Conservation (phyloP, 2,113 vertebrate species). For the Recurvirostra avosetta region DNA sequence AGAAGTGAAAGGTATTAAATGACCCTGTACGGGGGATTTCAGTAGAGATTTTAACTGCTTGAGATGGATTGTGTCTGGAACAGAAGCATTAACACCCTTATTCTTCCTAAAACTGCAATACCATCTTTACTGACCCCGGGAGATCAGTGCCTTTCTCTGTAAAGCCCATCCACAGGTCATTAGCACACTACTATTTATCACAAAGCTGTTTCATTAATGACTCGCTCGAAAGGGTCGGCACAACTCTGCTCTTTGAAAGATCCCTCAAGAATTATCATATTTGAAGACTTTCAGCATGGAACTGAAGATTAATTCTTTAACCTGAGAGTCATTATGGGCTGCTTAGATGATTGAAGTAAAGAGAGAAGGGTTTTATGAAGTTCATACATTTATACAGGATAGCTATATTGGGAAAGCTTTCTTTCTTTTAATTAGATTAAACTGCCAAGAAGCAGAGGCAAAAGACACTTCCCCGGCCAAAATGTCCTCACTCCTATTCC, state of each 20-base stretch:
- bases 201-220: constrained; percentile 19
- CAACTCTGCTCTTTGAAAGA: background rate
- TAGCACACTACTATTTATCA: constrained; percentile 9
- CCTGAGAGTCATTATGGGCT: background rate
- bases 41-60: background rate
- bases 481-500: background rate
- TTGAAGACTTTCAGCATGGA: background rate
- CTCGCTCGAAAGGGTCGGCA: background rate
- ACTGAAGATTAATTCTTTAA: background rate
- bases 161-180: background rate
- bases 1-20: background rate
- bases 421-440: background rate
- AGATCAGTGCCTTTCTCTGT: background rate
- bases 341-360: background rate
- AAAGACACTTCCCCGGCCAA: background rate
- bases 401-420: background rate
- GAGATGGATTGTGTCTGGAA: background rate
- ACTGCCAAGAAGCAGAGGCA: background rate
- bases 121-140: background rate
- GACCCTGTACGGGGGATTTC: background rate
- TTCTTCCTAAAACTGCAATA: background rate
- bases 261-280: constrained; percentile 5
- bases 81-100: constrained; percentile 5
- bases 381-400: background rate
- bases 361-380: background rate